These are phyloP conservation scores for Capricornis sumatraensis DNA, from an alignment of 2,113 vertebrate genomes.

Conservation along the genomic window DNA sequence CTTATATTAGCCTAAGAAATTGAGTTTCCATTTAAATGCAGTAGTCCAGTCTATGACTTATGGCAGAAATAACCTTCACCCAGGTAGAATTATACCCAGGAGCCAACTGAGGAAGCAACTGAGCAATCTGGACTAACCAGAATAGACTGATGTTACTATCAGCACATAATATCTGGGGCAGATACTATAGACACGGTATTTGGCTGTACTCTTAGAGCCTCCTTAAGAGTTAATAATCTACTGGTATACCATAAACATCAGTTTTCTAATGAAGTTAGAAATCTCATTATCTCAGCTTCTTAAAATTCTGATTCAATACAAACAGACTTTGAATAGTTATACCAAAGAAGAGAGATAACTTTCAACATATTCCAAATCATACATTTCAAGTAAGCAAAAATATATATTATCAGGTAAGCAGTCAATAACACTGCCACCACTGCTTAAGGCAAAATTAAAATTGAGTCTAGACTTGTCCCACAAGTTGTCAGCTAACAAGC, in stretches of 20 bases:
- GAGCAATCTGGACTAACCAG: background rate
- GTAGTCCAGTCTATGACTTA: background rate
- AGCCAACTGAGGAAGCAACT: background rate
- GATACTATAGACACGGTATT: background rate
- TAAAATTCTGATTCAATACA: background rate
- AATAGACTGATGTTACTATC: background rate
- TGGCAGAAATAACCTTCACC: background rate
- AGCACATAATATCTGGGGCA: background rate
- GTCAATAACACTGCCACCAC: background rate
- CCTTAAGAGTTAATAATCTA: background rate
- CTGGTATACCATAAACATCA: background rate
- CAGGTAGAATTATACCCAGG: background rate
- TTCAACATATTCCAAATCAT: background rate
- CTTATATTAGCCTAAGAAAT: background rate
- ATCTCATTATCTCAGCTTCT: background rate
- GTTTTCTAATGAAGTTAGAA: background rate
- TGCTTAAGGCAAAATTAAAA: background rate
- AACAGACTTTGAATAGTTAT: background rate
- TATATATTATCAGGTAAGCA: background rate
- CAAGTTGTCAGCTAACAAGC: background rate
- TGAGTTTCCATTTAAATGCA: background rate
- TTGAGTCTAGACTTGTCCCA: background rate
- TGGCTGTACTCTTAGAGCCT: background rate
- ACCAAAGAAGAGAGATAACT: background rate
- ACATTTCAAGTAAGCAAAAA: constrained; percentile 12